Percentiles rank a stretch among this genome's conserved stretches.
phyloP scores from a whole-genome alignment of 2,888 invertebrate genomes.

The Liodrosophila aerea region DNA sequence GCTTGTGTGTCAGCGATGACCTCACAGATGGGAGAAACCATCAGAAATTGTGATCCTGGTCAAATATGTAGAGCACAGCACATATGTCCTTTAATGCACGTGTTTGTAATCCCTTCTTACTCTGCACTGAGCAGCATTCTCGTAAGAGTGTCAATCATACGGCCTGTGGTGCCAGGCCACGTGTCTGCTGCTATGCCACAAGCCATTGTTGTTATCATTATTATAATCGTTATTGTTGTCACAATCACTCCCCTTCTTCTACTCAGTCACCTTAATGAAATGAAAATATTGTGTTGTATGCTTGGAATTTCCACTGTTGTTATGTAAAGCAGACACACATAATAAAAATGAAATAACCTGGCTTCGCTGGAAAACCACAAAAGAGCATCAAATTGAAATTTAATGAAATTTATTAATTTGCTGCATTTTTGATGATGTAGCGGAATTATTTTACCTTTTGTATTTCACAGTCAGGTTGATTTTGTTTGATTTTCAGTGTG shows the following conservation, averaged over 20 bases:
- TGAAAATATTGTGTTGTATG: constrained; percentile 29
- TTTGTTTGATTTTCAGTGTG: constrained; percentile 9
- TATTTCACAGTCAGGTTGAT: constrained; percentile 3
- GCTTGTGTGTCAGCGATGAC: constrained; percentile 9
- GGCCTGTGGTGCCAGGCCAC: neutral
- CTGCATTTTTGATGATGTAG: constrained; percentile 56
- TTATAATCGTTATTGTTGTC: constrained; percentile 25
- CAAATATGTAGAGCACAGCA: constrained; percentile 11
- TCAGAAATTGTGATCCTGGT: constrained; percentile 4
- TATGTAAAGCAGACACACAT: constrained; percentile 25
- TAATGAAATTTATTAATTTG: constrained; percentile 52
- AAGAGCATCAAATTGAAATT: constrained; percentile 46
- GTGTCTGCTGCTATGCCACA: constrained; percentile 1
- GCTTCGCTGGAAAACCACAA: constrained; percentile 34
- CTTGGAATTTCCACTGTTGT: constrained; percentile 14
- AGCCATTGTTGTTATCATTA: constrained; percentile 16
- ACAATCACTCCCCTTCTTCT: neutral
- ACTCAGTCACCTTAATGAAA: constrained; percentile 32
- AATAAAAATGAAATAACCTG: constrained; percentile 17
- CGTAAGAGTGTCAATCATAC: constrained; percentile 29
- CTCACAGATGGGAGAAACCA: constrained; percentile 1
- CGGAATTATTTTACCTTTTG: constrained; percentile 20
- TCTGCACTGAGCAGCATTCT: neutral
- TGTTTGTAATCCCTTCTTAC: neutral
- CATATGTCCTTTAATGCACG: neutral